Percentiles rank a stretch among this genome's conserved stretches.
These are phyloP conservation scores for Enteromius thamalakanensis DNA, from an alignment of 2,797 vertebrate species.

Conservation along the genomic window DNA sequence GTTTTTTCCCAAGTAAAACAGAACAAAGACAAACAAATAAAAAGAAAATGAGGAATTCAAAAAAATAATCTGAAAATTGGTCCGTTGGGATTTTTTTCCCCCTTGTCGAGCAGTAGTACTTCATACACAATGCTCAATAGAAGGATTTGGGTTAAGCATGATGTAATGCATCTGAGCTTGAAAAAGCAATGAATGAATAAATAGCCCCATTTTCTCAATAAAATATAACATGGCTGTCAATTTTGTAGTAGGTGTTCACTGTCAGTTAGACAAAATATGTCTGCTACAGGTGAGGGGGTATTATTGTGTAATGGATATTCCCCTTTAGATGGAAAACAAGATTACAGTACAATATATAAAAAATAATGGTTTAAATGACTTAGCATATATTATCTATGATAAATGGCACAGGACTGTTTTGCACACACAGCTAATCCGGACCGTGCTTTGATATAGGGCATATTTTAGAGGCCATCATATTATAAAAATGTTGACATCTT, in stretches of 20 bases:
- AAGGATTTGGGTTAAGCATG: neutral
- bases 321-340: neutral
- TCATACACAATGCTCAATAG: neutral
- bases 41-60: slow-evolving; percentile 37
- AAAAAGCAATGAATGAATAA: neutral
- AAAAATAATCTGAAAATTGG: slow-evolving; percentile 19
- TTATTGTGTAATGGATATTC: neutral
- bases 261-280: neutral
- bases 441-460: neutral
- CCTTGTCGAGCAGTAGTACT: neutral
- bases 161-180: slow-evolving; percentile 1
- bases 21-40: slow-evolving; percentile 40
- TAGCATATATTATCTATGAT: neutral
- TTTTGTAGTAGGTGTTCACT: neutral
- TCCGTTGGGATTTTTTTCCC: neutral
- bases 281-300: neutral
- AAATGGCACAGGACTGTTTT: neutral
- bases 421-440: neutral
- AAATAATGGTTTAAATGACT: slow-evolving; percentile 1
- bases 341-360: neutral
- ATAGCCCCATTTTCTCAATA: neutral
- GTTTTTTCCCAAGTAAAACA: slow-evolving; percentile 51
- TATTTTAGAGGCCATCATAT: neutral
- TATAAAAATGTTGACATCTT: neutral
- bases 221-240: too few relatives aligned